Conservation (phyloP, 2,888 invertebrate species). For the Cataglyphis livida region DNA sequence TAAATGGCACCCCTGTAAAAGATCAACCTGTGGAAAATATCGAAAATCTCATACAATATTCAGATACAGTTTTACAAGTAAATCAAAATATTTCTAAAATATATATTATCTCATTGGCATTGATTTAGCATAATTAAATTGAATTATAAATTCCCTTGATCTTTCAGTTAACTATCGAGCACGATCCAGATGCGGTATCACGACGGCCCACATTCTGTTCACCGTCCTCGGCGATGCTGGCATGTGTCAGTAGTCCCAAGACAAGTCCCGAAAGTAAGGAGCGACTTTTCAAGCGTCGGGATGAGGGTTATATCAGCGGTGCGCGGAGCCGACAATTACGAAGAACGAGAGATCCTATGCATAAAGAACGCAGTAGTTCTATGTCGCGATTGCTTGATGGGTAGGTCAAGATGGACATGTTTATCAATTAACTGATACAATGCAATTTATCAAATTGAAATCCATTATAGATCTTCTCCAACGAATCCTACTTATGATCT, state of each 20-base stretch:
- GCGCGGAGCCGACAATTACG: slow-evolving; percentile 89
- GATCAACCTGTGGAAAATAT: slow-evolving; percentile 93
- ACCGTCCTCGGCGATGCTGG: slow-evolving; percentile 84
- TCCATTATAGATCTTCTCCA: slow-evolving; percentile 82
- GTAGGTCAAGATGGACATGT: slow-evolving; percentile 84
- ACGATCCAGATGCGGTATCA: slow-evolving; percentile 92
- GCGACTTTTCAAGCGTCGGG: slow-evolving; percentile 87
- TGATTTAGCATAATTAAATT: slow-evolving; percentile 2
- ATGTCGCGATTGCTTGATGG: slow-evolving; percentile 94
- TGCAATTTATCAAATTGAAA: slow-evolving; percentile 5
- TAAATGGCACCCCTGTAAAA: slow-evolving; percentile 95
- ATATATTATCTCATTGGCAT: neutral
- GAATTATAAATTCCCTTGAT: slow-evolving; percentile 12
- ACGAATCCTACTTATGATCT: slow-evolving; percentile 89
- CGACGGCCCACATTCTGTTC: slow-evolving; percentile 86
- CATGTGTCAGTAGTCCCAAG: slow-evolving; percentile 84
- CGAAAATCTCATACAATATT: slow-evolving; percentile 90
- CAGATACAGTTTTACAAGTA: slow-evolving; percentile 92
- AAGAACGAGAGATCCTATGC: slow-evolving; percentile 87
- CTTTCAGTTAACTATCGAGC: slow-evolving; percentile 93
- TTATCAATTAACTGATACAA: neutral
- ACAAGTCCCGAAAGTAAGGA: slow-evolving; percentile 86
- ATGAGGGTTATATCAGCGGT: slow-evolving; percentile 88
- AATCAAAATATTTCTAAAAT: slow-evolving; percentile 15
- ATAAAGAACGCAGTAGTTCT: slow-evolving; percentile 94